These are phyloP conservation scores for Radopholus similis DNA, from an alignment of 1,140 invertebrate genomes.

Conservation along the genomic window DNA sequence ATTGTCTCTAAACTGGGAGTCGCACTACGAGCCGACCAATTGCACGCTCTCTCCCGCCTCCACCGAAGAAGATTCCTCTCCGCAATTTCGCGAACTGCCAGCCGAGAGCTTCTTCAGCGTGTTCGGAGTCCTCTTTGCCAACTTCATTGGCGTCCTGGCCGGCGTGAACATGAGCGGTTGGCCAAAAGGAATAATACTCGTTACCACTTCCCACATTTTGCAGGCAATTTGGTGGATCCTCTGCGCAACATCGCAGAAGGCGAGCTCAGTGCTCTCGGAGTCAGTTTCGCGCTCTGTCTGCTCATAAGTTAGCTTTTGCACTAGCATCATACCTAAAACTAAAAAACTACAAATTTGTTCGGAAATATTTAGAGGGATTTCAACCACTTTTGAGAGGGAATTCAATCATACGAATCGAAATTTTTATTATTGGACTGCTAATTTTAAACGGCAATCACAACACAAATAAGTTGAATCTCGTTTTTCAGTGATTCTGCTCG, in stretches of 20 bases:
- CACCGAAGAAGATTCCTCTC: not conserved
- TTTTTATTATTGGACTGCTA: not conserved
- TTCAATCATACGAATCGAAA: not conserved
- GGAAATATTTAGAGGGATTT: no score
- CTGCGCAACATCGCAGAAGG: constrained; percentile 87
- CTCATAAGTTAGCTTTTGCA: not conserved
- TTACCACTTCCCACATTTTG: not conserved
- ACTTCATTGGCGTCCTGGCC: constrained; percentile 84
- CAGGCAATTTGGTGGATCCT: constrained; percentile 81
- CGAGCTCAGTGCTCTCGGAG: constrained; percentile 81
- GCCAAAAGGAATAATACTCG: not conserved
- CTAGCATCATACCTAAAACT: no score
- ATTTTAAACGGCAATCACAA: constrained; percentile 66
- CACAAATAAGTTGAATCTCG: constrained; percentile 83
- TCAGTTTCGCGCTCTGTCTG: constrained; percentile 68
- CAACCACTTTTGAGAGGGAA: no score
- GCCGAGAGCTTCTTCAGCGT: constrained; percentile 77
- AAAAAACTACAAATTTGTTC: no score
- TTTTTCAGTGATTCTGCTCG: constrained; percentile 79
- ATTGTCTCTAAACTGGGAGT: constrained; percentile 76
- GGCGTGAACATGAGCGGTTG: constrained; percentile 65
- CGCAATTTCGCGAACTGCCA: constrained; percentile 3
- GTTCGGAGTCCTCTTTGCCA: constrained; percentile 89
- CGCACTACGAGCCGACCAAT: constrained; percentile 73
- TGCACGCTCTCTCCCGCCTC: constrained; percentile 19